Percentiles rank a stretch among this genome's conserved stretches.
Conservation (phyloP, 2,888 invertebrate species). For the Incurvaria masculella region DNA sequence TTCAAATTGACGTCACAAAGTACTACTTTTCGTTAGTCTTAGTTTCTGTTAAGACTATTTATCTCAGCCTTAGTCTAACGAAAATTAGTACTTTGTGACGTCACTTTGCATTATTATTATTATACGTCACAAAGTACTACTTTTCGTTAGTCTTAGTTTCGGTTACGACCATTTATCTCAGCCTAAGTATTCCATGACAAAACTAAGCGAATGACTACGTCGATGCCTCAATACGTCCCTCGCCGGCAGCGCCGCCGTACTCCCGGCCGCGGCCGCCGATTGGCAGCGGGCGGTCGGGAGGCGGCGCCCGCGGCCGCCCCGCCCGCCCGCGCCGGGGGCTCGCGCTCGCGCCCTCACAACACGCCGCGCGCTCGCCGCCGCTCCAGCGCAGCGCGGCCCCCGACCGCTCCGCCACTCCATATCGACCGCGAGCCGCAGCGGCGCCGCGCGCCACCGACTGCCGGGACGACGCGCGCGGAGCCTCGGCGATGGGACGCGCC, state of each 20-base stretch:
- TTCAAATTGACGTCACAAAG: no score
- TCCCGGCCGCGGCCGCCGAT: constrained; percentile 25
- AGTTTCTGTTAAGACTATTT: no score
- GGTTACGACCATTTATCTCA: no score
- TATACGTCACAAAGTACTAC: no score
- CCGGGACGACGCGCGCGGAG: background rate
- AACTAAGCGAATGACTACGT: no score
- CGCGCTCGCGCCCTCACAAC: constrained; percentile 38
- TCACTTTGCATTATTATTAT: no score
- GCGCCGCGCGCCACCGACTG: background rate
- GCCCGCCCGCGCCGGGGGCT: constrained; percentile 44
- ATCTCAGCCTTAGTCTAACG: no score
- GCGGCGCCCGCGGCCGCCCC: constrained; percentile 35
- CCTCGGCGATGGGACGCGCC: no score
- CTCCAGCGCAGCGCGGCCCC: constrained; percentile 33
- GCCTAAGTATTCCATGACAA: no score
- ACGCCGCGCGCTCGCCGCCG: constrained; percentile 50
- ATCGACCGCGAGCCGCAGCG: background rate
- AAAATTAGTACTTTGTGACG: no score
- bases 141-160: no score
- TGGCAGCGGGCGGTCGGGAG: constrained; percentile 29
- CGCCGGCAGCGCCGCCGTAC: background rate
- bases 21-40: no score
- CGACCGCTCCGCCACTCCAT: background rate
- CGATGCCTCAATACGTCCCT: background rate